phyloP scores from a whole-genome alignment of 1,140 invertebrate species.

The Wiebesia pumilae region DNA sequence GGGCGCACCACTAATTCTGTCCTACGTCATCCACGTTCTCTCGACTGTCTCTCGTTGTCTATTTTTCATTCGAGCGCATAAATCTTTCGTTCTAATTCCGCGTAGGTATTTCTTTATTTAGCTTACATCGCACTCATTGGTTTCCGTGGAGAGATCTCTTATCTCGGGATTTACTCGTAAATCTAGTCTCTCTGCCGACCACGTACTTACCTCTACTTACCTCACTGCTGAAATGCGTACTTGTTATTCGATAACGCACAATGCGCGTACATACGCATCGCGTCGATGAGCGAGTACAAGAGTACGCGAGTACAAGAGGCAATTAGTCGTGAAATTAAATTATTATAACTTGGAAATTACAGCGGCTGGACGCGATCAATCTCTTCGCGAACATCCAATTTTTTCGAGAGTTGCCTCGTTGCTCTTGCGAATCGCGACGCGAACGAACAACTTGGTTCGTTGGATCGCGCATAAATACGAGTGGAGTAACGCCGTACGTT shows the following conservation, averaged over 20 bases:
- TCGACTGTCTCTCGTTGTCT: constrained; percentile 16
- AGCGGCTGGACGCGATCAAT: too few relatives aligned
- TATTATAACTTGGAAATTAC: background rate
- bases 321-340: background rate
- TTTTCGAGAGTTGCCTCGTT: too few relatives aligned
- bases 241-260: background rate
- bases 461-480: too few relatives aligned
- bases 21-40: constrained; percentile 1
- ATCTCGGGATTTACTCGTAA: constrained; percentile 12
- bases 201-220: too few relatives aligned
- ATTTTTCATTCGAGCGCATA: constrained; percentile 11
- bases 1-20: background rate
- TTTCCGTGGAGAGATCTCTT: constrained; percentile 11
- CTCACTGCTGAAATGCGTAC: background rate
- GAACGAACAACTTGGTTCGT: too few relatives aligned
- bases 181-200: constrained; percentile 4
- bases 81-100: constrained; percentile 21
- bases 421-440: too few relatives aligned
- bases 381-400: too few relatives aligned
- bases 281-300: background rate
- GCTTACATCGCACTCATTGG: background rate
- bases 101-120: background rate
- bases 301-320: too few relatives aligned
- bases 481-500: too few relatives aligned
- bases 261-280: background rate